Evolutionary conservation across 2,888 invertebrate genomes (phyloP), one percentile per base, ranked within the genome.

Genomic region (Ophioninae sp.): DNA sequence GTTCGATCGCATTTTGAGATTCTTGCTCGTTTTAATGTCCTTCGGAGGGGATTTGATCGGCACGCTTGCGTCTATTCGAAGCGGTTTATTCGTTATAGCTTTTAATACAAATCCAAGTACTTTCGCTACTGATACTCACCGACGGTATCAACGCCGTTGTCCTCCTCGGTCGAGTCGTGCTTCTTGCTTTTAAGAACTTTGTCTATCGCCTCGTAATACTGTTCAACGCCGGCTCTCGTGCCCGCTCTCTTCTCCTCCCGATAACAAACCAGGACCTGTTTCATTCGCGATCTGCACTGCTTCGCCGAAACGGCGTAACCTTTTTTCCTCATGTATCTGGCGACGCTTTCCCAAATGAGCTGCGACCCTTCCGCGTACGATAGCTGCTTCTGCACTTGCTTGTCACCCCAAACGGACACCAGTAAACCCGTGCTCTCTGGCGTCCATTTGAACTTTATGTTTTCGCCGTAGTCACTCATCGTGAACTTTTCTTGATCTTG

Each of bases 281-380:
- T 93, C 90, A 93, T 93, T 30, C 93, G 88, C 1, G 93, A 93
- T 73, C 92, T 88, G 85, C 93, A 93, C 72, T 93, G 93, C 76
- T 91, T 92, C 0, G 89, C 91, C 2, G 89, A 88, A 1, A 92
- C 93, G 68, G 89, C 89, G 81, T 93, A 93, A 0, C 93, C 93
- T 64, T 93, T 93, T 76, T 92, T 92, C 44, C 87, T 89, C 92
- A 93, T 92, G 68, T 92, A 93, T 13, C 90, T 88, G 0, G 92
- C 91, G 7, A 93, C 87, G 72, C 91, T 93, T 20, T 93, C 93
- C 93, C 93, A 93, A 79, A 92, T 91, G 9, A 92, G 84, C 64
- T 92, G 92, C 2, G 92, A 91, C 51, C 91, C 91, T 6, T 89
- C 79, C 0, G 92, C 83, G 65, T 90, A 91, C 13, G 91, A 90